These are phyloP conservation scores for Nycticryphes semicollaris DNA, from an alignment of 2,113 vertebrate species.

Conservation along the genomic window DNA sequence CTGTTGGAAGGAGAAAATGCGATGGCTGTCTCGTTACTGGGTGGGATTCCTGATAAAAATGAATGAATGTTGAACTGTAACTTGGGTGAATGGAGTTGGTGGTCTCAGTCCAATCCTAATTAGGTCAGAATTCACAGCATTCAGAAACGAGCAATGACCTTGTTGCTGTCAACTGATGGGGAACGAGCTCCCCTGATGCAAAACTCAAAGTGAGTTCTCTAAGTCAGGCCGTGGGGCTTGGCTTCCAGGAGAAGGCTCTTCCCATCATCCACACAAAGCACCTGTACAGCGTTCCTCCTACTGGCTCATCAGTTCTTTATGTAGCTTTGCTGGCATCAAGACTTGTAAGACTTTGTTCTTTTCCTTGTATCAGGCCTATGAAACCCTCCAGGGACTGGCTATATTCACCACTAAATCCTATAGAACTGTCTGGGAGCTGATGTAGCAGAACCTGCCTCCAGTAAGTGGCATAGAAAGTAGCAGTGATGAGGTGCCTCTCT, in stretches of 20 bases:
- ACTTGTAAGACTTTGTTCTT: not conserved
- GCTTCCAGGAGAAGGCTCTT: not conserved
- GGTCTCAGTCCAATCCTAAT: not conserved
- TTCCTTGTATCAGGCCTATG: not conserved
- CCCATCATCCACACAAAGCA: not conserved
- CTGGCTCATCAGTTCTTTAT: not conserved
- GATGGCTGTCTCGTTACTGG: not conserved
- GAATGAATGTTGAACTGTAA: not conserved
- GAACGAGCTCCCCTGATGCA: not conserved
- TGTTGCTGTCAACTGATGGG: not conserved
- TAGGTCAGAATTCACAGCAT: not conserved
- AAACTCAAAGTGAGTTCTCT: not conserved
- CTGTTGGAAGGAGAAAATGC: not conserved
- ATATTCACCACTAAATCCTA: not conserved
- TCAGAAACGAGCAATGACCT: not conserved
- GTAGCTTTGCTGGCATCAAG: not conserved
- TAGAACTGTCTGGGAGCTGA: conserved; percentile 28
- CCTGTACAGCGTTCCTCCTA: not conserved
- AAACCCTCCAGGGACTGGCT: not conserved
- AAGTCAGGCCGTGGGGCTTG: not conserved
- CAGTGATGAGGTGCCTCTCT: not conserved
- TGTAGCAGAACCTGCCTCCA: conserved; percentile 1
- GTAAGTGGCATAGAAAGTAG: conserved; percentile 10
- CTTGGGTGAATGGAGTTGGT: not conserved
- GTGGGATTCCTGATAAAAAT: not conserved